Evolutionary conservation across 2,113 vertebrate species (phyloP).

Genomic region (Paracanthobrama guichenoti): DNA sequence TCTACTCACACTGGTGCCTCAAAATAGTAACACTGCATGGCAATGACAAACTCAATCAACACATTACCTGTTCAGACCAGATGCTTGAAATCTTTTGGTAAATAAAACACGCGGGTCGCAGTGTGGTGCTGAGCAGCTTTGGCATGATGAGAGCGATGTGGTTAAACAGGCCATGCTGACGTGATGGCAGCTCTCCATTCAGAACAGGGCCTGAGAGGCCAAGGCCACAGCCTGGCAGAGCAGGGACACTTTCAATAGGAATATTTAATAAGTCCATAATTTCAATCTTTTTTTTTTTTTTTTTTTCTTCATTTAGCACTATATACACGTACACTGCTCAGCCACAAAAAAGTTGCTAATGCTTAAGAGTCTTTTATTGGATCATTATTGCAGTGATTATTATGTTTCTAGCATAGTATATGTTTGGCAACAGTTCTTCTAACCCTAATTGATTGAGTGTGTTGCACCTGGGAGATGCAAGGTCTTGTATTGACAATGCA

Average conservation of each 20-base stretch:
- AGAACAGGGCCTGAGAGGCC: constrained; percentile 40
- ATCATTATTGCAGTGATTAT: no score
- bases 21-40: neutral
- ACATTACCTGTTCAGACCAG: neutral
- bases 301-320: neutral
- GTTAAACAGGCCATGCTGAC: constrained; percentile 51
- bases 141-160: constrained; percentile 28
- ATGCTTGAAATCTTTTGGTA: constrained; percentile 7
- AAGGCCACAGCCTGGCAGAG: constrained; percentile 18
- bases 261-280: constrained; percentile 38
- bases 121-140: constrained; percentile 19
- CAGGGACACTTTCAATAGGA: constrained; percentile 42
- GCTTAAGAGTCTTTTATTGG: no score
- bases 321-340: neutral
- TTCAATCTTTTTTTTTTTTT: neutral
- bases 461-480: no score
- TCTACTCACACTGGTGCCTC: neutral
- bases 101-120: neutral
- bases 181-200: constrained; percentile 49
- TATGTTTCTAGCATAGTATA: no score
- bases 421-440: no score
- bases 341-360: no score
- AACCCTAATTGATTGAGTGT: no score
- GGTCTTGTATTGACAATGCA: no score
- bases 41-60: neutral